Evolutionary conservation across 64 coral and sea anemone genomes (phyloP).

Genomic region (Montipora efflorescens): DNA sequence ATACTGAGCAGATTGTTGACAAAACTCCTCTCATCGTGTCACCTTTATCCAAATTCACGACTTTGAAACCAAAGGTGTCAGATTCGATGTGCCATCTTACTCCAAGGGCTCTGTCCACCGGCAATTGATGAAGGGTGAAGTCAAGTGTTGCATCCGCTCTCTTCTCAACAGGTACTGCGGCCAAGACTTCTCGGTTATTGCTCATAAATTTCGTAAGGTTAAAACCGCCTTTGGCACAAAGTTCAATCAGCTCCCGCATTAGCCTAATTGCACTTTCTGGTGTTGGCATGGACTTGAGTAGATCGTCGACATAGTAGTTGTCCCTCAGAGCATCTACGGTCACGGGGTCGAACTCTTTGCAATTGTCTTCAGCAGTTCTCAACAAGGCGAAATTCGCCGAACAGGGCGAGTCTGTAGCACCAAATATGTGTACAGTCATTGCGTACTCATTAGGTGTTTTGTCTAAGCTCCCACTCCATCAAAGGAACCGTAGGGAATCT

Average conservation of each 20-base stretch:
- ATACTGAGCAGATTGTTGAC: no score
- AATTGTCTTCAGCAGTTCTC: conserved; percentile 17
- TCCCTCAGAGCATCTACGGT: not conserved
- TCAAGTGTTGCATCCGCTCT: not conserved
- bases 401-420: conserved; percentile 66
- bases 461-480: conserved; percentile 18
- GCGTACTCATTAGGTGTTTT: conserved; percentile 32
- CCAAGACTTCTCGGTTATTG: not conserved
- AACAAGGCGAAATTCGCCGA: conserved; percentile 21
- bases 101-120: no score
- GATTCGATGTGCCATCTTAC: no score
- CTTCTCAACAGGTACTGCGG: no score
- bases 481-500: conserved; percentile 64
- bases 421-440: conserved; percentile 74
- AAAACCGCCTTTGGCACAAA: conserved; percentile 60
- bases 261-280: not conserved
- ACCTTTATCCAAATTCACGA: no score
- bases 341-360: not conserved
- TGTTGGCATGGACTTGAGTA: not conserved
- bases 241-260: not conserved
- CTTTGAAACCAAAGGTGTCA: no score
- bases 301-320: conserved; percentile 67
- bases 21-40: no score
- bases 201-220: conserved; percentile 61
- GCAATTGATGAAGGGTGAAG: no score